Evolutionary conservation across 1,140 invertebrate genomes (phyloP).

Genomic region (Dendroctonus ponderosae): DNA sequence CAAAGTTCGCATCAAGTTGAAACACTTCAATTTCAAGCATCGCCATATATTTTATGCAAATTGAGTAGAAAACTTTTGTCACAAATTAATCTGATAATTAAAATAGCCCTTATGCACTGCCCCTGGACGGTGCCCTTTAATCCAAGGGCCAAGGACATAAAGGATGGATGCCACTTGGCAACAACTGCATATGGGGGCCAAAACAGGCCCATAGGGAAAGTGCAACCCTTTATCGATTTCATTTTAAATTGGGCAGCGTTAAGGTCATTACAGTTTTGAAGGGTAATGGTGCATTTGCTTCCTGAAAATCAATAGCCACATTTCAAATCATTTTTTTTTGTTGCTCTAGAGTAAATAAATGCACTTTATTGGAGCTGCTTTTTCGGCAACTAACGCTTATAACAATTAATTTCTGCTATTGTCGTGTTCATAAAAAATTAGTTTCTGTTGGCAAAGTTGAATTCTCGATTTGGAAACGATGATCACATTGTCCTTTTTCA

Average conservation of each 20-base stretch:
- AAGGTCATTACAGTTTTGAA: background rate
- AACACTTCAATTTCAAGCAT: background rate
- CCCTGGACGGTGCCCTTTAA: conserved; percentile 19
- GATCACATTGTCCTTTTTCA: too few species aligned
- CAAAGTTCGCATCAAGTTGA: too few species aligned
- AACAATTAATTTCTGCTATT: too few species aligned
- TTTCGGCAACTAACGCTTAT: too few species aligned
- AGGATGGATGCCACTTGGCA: conserved; percentile 14
- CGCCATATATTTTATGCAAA: conserved; percentile 13
- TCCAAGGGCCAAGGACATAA: conserved; percentile 20
- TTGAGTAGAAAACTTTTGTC: conserved; percentile 4
- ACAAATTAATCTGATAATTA: conserved; percentile 21
- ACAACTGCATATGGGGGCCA: conserved; percentile 20
- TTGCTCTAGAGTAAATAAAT: too few species aligned
- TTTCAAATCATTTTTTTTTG: background rate
- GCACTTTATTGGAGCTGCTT: too few species aligned
- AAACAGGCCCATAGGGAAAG: conserved; percentile 20
- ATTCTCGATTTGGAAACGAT: too few species aligned
- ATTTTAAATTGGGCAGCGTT: conserved; percentile 12
- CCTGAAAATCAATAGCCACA: conserved; percentile 7
- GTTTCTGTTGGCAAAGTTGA: too few species aligned
- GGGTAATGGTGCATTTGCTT: conserved; percentile 7
- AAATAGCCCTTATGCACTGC: conserved; percentile 1
- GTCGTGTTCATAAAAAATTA: too few species aligned
- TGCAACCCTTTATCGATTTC: conserved; percentile 25